Conservation (phyloP, 2,113 vertebrate genomes). For the Prunella fulvescens region DNA sequence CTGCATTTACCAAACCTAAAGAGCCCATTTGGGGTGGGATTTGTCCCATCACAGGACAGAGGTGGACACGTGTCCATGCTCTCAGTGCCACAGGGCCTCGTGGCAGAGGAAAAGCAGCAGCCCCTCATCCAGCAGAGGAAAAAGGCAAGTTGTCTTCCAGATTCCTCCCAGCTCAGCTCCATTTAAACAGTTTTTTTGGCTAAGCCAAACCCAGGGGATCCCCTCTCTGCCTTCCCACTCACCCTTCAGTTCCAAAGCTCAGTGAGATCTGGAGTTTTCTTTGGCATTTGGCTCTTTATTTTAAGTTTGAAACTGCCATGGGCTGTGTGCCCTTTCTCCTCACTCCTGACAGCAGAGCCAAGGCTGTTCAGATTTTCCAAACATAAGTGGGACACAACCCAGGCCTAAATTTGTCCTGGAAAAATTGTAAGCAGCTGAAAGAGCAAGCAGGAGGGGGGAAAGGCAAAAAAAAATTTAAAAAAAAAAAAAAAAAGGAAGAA, state of each 20-base stretch:
- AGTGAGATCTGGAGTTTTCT: not conserved
- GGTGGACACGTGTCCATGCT: accelerated
- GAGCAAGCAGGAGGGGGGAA: not conserved
- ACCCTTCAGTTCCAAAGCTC: not conserved
- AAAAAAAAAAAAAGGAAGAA: not conserved
- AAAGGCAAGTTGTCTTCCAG: not conserved
- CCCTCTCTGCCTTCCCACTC: not conserved
- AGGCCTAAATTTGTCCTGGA: conserved; percentile 1
- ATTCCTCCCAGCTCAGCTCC: not conserved
- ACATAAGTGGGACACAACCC: not conserved
- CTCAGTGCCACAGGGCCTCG: accelerated
- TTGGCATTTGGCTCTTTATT: not conserved
- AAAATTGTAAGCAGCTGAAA: not conserved
- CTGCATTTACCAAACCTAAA: accelerated
- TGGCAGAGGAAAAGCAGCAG: not conserved
- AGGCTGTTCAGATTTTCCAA: conserved; percentile 48
- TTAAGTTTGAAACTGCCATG: not conserved
- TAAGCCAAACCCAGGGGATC: not conserved
- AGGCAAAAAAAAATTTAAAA: no score
- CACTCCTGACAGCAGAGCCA: not conserved
- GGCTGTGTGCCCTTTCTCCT: not conserved
- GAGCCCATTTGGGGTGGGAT: accelerated
- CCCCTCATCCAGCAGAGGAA: not conserved
- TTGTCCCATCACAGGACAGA: not conserved
- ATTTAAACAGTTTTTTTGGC: not conserved